Base-by-base conservation (phyloP, 1,140 invertebrate species). In the Caenorhabditis remanei region DNA sequence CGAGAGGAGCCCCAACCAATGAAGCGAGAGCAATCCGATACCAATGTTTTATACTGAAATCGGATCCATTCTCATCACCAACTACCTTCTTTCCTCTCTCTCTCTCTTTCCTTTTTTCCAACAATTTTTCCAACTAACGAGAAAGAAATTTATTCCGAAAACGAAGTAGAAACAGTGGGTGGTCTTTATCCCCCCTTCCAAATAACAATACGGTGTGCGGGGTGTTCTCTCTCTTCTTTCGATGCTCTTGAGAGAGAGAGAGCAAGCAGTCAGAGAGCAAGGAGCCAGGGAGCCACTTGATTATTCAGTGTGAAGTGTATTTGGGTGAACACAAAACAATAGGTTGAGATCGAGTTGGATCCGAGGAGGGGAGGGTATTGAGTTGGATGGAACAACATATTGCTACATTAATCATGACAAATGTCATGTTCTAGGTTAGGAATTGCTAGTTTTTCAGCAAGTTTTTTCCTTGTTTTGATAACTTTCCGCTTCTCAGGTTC, bases 31-130 rank as follows among this genome's bases (percentile, higher is more conserved):
- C 43, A 50, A 79, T 50, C 43, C 71, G 71, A 79, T 79, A 79
- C 71, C 71, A 79, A 79, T 79, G 71, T 79, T 79, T 79, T 79
- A 79, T 79, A 79, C 71, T 79, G 71, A 79, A 79, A 79, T 79
- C 21, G 71, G 71, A 79, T 50, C 71, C 71, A 4, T 13, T 63
- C 19, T 63, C 61, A 63, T 50, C 71, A 43, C n/a, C 71, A 48
- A 7, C 32, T 2, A 67, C 43, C 67, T 14, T 71, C 67, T 41
- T 19, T 14, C 58, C 21, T 4, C 8, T 71, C 19, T 46, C 46
- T 19, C 13, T 19, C 3, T 9, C 4, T 71, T 71, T 71, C 46
- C 6, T 46, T 71, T 71, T 48, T 71, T 48, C 67, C 16, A 40
- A 0, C 6, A 13, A 6, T 71, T 71, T 71, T 14, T 53, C 50